Percentiles rank a stretch among this genome's conserved stretches.
Conservation (phyloP, 2,113 vertebrate genomes). For the Baryphthengus martii region DNA sequence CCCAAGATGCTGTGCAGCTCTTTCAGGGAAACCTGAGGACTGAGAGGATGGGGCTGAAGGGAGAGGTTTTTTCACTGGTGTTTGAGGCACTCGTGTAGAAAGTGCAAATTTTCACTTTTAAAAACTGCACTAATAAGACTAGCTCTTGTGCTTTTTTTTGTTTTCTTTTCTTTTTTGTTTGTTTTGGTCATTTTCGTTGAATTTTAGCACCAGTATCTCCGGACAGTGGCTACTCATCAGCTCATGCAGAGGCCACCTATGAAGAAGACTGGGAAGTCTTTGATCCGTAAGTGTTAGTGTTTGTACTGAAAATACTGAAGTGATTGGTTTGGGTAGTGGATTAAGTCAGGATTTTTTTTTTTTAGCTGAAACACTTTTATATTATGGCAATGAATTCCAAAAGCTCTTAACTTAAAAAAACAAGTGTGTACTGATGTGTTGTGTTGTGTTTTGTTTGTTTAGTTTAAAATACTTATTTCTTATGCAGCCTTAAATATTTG, state of each 20-base stretch:
- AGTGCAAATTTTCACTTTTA: not conserved
- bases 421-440: not conserved
- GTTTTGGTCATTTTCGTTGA: constrained; percentile 55
- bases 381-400: not conserved
- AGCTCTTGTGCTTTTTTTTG: constrained; percentile 44
- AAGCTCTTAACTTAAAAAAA: not conserved
- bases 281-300: constrained; percentile 88
- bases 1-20: not conserved
- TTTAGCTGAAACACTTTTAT: not conserved
- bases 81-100: not conserved
- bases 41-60: not conserved
- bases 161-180: constrained; percentile 43
- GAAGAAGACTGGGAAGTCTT: constrained; percentile 99
- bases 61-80: rapidly evolving
- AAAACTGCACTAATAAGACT: constrained; percentile 51
- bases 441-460: too few relatives aligned
- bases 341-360: not conserved
- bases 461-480: not conserved
- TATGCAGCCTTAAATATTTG: not conserved
- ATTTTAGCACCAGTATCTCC: constrained; percentile 88
- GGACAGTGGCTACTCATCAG: constrained; percentile 88
- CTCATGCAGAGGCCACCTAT: constrained; percentile 90
- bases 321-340: not conserved
- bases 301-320: not conserved
- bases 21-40: rapidly evolving